Percentiles rank a stretch among this genome's conserved stretches.
Evolutionary conservation across 1,140 invertebrate genomes (phyloP).

Genomic region (Papilio dardanus): DNA sequence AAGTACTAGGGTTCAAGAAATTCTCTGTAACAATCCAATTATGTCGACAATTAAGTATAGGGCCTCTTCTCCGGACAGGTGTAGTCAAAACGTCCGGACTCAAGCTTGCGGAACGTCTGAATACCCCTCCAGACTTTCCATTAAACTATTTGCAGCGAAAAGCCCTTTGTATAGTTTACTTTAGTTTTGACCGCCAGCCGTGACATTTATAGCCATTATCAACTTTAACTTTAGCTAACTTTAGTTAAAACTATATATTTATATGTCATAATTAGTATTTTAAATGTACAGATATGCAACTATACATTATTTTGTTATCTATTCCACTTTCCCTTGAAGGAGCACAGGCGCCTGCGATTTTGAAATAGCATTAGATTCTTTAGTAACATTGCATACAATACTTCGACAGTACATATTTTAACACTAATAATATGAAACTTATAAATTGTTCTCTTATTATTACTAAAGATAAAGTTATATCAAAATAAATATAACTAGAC

Average conservation of each 20-base stretch:
- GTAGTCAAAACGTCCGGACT: conserved; percentile 38
- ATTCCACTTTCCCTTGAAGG: background rate
- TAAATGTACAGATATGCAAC: background rate
- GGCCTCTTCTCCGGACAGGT: conserved; percentile 54
- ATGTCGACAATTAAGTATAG: conserved; percentile 63
- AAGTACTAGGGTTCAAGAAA: conserved; percentile 20
- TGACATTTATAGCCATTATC: conserved; percentile 25
- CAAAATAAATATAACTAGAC: background rate
- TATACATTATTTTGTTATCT: too few relatives aligned
- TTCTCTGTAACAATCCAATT: conserved; percentile 59
- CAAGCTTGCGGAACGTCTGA: conserved; percentile 52
- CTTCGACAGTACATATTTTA: background rate
- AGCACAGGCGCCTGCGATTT: background rate
- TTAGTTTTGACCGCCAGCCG: conserved; percentile 3
- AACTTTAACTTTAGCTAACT: background rate
- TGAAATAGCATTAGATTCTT: background rate
- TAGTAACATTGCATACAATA: background rate
- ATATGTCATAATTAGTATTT: background rate
- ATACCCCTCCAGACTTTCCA: conserved; percentile 44
- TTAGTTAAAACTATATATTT: background rate
- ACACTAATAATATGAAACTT: background rate
- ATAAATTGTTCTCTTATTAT: background rate
- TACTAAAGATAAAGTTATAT: background rate
- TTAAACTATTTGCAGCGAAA: conserved; percentile 53
- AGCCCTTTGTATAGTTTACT: conserved; percentile 5